A percentile compares a stretch with the other conserved stretches of the same genome.
These are phyloP conservation scores for Ectemnius lituratus DNA, from an alignment of 2,888 invertebrate genomes.

Conservation along the genomic window DNA sequence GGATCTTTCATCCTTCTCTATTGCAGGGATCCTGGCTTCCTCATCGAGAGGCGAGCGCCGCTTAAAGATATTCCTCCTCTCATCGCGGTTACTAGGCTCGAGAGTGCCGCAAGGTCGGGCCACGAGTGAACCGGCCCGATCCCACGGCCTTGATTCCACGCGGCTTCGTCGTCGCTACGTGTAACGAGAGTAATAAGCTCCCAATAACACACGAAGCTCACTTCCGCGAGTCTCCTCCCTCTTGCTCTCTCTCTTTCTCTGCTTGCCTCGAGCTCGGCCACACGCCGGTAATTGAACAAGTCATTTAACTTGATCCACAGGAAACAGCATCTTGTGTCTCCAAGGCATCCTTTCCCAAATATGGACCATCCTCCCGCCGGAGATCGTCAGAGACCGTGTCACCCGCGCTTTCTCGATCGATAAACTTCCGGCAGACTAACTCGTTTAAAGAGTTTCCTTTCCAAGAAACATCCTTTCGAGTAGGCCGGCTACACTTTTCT, in stretches of 20 bases:
- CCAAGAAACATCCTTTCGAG: too few relatives aligned
- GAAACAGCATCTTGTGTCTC: slow-evolving; percentile 4
- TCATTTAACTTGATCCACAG: slow-evolving; percentile 27
- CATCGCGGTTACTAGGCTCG: slow-evolving; percentile 61
- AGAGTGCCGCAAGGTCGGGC: slow-evolving; percentile 63
- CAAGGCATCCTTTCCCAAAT: too few relatives aligned
- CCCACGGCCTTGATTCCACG: slow-evolving; percentile 64
- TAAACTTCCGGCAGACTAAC: too few relatives aligned
- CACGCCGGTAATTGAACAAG: slow-evolving; percentile 36
- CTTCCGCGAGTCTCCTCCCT: slow-evolving; percentile 29
- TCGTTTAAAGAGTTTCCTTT: too few relatives aligned
- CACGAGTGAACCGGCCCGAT: slow-evolving; percentile 55
- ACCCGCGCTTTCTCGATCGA: too few relatives aligned
- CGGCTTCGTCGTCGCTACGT: slow-evolving; percentile 22
- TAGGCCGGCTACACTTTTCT: too few relatives aligned
- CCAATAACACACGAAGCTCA: slow-evolving; percentile 39
- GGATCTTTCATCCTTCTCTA: not conserved
- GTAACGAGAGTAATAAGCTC: slow-evolving; percentile 50
- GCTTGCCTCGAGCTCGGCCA: not conserved
- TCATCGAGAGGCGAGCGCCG: slow-evolving; percentile 13
- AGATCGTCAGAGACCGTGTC: too few relatives aligned
- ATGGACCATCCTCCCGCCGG: too few relatives aligned
- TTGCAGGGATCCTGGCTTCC: slow-evolving; percentile 4
- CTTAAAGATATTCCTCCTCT: slow-evolving; percentile 32
- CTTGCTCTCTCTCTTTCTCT: not conserved